These are phyloP conservation scores for Danaus chrysippus DNA, from an alignment of 2,888 invertebrate genomes.

Conservation along the genomic window DNA sequence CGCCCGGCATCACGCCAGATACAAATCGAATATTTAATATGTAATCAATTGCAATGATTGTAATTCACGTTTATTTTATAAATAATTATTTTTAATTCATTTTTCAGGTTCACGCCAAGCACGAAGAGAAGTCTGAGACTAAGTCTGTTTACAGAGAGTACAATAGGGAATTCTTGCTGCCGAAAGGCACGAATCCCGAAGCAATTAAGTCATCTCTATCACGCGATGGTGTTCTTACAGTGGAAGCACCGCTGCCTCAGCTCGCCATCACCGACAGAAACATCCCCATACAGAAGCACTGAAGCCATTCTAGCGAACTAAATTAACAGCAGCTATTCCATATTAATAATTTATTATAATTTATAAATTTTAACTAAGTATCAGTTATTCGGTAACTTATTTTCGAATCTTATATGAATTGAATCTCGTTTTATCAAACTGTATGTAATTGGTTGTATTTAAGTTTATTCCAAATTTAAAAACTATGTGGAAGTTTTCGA, in stretches of 20 bases:
- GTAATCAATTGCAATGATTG: conserved; percentile 7
- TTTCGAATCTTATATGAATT: conserved; percentile 59
- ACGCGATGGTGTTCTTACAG: conserved; percentile 97
- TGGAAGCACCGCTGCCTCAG: conserved; percentile 97
- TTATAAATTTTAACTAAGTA: conserved; percentile 65
- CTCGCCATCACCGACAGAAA: conserved; percentile 88
- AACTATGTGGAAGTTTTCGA: conserved; percentile 46
- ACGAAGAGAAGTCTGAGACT: conserved; percentile 98
- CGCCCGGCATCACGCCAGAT: conserved; percentile 13
- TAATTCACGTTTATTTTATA: background rate
- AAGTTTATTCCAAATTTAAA: conserved; percentile 43
- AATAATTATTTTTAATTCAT: conserved; percentile 23
- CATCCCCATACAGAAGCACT: conserved; percentile 87
- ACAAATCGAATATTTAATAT: conserved; percentile 8
- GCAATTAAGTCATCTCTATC: conserved; percentile 96
- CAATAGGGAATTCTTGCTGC: conserved; percentile 97
- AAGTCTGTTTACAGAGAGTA: conserved; percentile 99
- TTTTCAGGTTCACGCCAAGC: conserved; percentile 96
- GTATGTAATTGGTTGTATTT: conserved; percentile 42
- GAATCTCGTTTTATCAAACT: conserved; percentile 67
- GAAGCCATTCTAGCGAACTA: conserved; percentile 43
- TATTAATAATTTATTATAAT: conserved; percentile 76
- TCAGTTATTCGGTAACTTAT: conserved; percentile 66
- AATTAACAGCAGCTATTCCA: conserved; percentile 71
- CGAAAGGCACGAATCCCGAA: conserved; percentile 98